These are phyloP conservation scores for Mactra quadrangularis DNA, from an alignment of 1,140 invertebrate genomes.

Conservation along the genomic window DNA sequence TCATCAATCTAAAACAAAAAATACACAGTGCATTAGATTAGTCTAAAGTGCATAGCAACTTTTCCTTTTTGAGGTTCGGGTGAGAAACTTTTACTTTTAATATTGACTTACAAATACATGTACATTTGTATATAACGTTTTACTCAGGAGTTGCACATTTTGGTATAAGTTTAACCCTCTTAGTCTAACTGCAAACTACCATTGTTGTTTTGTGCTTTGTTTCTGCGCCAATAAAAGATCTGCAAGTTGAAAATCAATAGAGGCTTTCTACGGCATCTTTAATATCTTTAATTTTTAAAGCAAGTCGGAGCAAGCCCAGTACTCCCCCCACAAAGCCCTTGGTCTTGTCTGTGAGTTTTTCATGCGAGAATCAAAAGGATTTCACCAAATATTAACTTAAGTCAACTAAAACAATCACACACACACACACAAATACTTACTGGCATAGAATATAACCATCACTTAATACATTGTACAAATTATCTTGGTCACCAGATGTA, in stretches of 20 bases:
- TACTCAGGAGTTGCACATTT: too few species aligned
- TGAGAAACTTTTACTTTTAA: not conserved
- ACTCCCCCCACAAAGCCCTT: not conserved
- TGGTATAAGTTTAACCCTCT: not conserved
- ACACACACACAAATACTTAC: constrained; percentile 32
- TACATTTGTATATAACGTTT: not conserved
- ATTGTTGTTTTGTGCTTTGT: too few species aligned
- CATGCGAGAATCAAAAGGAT: not conserved
- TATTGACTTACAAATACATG: not conserved
- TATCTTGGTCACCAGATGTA: constrained; percentile 34
- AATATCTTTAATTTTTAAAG: not conserved
- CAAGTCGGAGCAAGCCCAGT: not conserved
- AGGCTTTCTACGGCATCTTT: not conserved
- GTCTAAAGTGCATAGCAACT: not conserved
- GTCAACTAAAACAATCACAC: not conserved
- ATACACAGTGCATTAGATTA: not conserved
- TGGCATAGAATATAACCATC: constrained; percentile 56
- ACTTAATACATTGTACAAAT: constrained; percentile 39
- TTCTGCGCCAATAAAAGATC: too few species aligned
- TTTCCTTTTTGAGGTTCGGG: not conserved
- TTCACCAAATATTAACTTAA: not conserved
- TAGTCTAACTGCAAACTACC: not conserved
- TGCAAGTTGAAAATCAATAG: too few species aligned
- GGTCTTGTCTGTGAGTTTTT: not conserved
- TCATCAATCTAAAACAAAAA: constrained; percentile 69